Percentiles rank a stretch among this genome's conserved stretches.
phyloP scores from a whole-genome alignment of 2,797 vertebrate genomes.

The Mallotus villosus region DNA sequence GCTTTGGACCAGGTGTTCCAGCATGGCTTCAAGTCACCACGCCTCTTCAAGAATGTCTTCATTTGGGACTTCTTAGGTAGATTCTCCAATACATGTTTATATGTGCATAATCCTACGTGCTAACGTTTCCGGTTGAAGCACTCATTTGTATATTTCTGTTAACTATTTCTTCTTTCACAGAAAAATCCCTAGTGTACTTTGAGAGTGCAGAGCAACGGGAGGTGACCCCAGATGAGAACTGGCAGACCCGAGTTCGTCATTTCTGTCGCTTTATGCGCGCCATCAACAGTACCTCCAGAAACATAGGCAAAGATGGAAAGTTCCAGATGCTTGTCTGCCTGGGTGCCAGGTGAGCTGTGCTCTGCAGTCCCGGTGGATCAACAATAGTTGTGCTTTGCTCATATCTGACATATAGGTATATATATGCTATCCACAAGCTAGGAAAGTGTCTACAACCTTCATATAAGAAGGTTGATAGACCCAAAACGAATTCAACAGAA shows the following conservation, averaged over 20 bases:
- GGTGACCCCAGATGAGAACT: constrained; percentile 88
- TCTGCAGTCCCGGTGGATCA: neutral
- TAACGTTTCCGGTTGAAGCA: too few relatives aligned
- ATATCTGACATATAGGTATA: neutral
- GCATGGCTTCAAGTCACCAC: constrained; percentile 95
- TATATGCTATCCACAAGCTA: neutral
- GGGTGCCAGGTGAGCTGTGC: constrained; percentile 86
- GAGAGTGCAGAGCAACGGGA: constrained; percentile 90
- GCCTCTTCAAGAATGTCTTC: constrained; percentile 99
- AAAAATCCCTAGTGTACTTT: constrained; percentile 97
- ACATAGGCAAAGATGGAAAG: constrained; percentile 98
- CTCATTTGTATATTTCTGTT: neutral
- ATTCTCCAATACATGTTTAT: constrained; percentile 13
- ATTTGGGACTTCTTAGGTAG: constrained; percentile 99
- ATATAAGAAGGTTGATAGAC: too few relatives aligned
- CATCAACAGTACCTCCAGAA: constrained; percentile 92
- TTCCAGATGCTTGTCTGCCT: constrained; percentile 99
- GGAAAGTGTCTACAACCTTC: too few relatives aligned
- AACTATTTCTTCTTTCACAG: constrained; percentile 62
- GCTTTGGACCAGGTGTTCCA: constrained; percentile 97
- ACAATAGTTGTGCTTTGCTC: neutral
- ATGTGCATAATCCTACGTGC: neutral
- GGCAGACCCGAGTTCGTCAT: constrained; percentile 89
- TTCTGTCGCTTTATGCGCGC: constrained; percentile 96
- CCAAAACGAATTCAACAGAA: too few relatives aligned